Conservation (phyloP, 2,113 vertebrate species). For the Forbesichthys agassizii region DNA sequence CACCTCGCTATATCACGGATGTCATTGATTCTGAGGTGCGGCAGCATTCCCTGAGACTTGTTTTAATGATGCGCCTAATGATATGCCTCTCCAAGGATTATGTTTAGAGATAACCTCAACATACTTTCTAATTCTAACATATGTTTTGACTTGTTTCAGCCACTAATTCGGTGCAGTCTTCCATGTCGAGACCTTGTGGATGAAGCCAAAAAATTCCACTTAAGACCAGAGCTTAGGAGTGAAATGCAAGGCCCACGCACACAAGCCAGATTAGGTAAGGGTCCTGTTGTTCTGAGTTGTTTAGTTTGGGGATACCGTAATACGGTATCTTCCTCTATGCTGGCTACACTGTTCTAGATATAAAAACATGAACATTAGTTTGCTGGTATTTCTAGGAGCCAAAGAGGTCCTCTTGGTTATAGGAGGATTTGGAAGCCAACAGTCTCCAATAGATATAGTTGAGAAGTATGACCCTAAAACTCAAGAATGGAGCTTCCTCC, state of each 20-base stretch:
- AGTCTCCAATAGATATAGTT: conserved; percentile 96
- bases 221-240: conserved; percentile 93
- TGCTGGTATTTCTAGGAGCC: conserved; percentile 80
- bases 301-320: not conserved
- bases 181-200: conserved; percentile 97
- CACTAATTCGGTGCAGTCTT: conserved; percentile 93
- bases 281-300: conserved; percentile 2
- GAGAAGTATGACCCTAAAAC: conserved; percentile 99
- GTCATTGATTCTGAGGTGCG: conserved; percentile 96
- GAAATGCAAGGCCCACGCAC: conserved; percentile 98
- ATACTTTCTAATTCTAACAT: conserved; percentile 24
- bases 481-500: conserved; percentile 96
- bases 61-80: conserved; percentile 8
- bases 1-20: conserved; percentile 96
- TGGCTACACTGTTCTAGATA: conserved; percentile 6
- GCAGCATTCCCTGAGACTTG: not conserved
- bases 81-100: conserved; percentile 6
- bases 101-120: conserved; percentile 6
- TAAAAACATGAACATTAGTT: conserved; percentile 1
- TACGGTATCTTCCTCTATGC: conserved; percentile 5
- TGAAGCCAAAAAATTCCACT: conserved; percentile 98
- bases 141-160: conserved; percentile 74
- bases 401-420: conserved; percentile 97
- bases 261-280: conserved; percentile 89
- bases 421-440: conserved; percentile 96